A percentile compares a stretch with the other conserved stretches of the same genome.
Evolutionary conservation across 2,888 invertebrate species (phyloP).

Genomic region (Neria commutata): DNA sequence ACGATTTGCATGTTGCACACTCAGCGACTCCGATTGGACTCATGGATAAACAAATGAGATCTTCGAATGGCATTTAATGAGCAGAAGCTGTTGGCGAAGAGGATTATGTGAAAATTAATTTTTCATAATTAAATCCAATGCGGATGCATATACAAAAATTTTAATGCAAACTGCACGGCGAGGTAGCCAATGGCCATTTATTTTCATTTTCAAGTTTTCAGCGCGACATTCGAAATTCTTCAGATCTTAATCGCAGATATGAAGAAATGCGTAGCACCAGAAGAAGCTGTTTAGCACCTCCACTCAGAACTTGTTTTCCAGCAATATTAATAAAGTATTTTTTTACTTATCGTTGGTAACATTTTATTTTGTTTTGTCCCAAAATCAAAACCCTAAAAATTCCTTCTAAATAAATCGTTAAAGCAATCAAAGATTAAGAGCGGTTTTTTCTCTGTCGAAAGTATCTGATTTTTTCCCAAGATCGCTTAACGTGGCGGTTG

Average conservation of each 20-base stretch:
- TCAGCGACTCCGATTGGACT: not conserved
- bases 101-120: no score
- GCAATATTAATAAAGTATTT: no score
- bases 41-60: no score
- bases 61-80: constrained; percentile 3
- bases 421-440: not conserved
- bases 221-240: not conserved
- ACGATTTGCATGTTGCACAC: not conserved
- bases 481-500: no score
- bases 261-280: constrained; percentile 16
- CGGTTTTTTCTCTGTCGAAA: not conserved
- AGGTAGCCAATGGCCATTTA: not conserved
- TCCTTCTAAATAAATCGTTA: not conserved
- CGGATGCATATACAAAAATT: no score
- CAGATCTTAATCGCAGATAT: not conserved
- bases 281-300: constrained; percentile 18
- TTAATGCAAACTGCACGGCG: no score
- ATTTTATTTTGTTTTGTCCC: not conserved
- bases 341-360: not conserved
- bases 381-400: not conserved
- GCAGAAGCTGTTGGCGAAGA: not conserved
- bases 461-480: not conserved
- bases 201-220: not conserved
- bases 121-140: no score
- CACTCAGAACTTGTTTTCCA: not conserved